These are phyloP conservation scores for Aricia artaxerxes DNA, from an alignment of 2,888 invertebrate species.

Conservation along the genomic window DNA sequence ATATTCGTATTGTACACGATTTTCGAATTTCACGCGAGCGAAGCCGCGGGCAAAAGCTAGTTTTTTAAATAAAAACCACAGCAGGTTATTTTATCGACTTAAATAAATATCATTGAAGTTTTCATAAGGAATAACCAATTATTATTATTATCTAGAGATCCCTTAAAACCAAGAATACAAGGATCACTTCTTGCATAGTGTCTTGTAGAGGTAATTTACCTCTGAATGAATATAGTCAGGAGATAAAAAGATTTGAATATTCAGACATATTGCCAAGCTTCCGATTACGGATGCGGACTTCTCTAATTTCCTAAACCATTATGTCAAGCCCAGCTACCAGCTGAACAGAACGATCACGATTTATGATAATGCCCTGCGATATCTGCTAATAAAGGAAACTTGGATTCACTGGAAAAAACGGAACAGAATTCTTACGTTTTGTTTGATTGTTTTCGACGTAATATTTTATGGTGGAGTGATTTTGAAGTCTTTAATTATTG, in stretches of 20 bases:
- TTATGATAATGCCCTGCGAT: conserved; percentile 56
- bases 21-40: too few species aligned
- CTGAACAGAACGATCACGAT: conserved; percentile 46
- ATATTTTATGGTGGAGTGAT: neutral
- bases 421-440: neutral
- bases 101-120: too few species aligned
- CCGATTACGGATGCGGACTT: conserved; percentile 38
- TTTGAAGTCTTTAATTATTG: neutral
- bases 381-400: conserved; percentile 43
- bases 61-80: too few species aligned
- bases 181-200: too few species aligned
- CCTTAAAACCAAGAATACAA: too few species aligned
- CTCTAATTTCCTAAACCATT: conserved; percentile 57
- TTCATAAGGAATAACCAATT: too few species aligned
- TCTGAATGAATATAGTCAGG: neutral
- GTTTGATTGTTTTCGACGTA: conserved; percentile 3
- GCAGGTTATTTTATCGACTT: too few species aligned
- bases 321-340: conserved; percentile 52
- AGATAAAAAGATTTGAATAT: conserved; percentile 18
- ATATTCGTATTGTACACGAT: too few species aligned
- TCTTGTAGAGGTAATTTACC: neutral
- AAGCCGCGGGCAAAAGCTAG: too few species aligned
- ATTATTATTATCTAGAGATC: too few species aligned
- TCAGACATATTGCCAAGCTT: conserved; percentile 16
- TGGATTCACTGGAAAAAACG: conserved; percentile 37